A percentile compares a stretch with the other conserved stretches of the same genome.
Evolutionary conservation across 1,140 invertebrate genomes (phyloP).

Genomic region (Drosophila santomea): DNA sequence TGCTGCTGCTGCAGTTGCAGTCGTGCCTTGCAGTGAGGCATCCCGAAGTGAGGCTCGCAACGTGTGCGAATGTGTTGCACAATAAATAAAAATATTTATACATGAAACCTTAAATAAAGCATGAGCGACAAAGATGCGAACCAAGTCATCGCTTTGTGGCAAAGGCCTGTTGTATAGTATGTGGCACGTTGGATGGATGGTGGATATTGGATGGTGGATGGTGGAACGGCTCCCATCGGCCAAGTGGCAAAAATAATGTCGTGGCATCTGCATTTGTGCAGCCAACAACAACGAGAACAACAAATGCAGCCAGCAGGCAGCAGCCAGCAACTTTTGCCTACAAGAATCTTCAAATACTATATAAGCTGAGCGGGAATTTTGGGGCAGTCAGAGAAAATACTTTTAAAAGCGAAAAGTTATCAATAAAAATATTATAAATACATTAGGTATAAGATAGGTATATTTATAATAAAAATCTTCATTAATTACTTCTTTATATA

Average conservation of each 20-base stretch:
- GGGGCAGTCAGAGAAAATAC: background rate
- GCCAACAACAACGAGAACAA: slow-evolving; percentile 43
- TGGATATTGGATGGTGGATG: background rate
- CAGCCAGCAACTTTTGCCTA: slow-evolving; percentile 72
- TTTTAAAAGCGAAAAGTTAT: background rate
- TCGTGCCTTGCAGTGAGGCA: slow-evolving; percentile 63
- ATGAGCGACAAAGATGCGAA: slow-evolving; percentile 82
- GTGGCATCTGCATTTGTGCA: slow-evolving; percentile 79
- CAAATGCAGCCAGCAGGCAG: slow-evolving; percentile 49
- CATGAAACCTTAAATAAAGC: slow-evolving; percentile 82
- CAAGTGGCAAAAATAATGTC: slow-evolving; percentile 83
- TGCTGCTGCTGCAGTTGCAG: slow-evolving; percentile 40
- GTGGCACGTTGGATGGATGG: too few relatives aligned
- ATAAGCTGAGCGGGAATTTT: background rate
- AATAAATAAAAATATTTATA: slow-evolving; percentile 84
- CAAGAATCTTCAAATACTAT: slow-evolving; percentile 53
- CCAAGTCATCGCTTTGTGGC: slow-evolving; percentile 49
- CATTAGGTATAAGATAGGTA: too few relatives aligned
- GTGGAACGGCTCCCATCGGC: slow-evolving; percentile 54
- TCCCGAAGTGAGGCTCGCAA: slow-evolving; percentile 58
- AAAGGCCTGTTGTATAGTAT: too few relatives aligned
- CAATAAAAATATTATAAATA: background rate
- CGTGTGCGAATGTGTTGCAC: slow-evolving; percentile 82
- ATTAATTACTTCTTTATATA: too few relatives aligned
- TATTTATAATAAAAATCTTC: too few relatives aligned